phyloP scores from a whole-genome alignment of 2,888 invertebrate species.

The Xylocampa areola region DNA sequence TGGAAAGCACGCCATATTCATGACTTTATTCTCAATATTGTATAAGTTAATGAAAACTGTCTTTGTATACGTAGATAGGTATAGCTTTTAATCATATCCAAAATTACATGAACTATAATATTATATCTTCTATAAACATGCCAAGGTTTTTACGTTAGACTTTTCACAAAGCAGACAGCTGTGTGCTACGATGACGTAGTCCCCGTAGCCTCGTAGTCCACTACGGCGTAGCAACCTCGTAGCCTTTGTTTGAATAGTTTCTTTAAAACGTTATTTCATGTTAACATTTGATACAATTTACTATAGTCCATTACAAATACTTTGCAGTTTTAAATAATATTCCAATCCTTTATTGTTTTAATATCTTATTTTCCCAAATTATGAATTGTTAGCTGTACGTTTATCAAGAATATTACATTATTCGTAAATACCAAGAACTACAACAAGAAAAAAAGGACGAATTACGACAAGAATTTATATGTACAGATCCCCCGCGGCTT shows the following conservation, averaged over 20 bases:
- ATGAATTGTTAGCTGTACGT: constrained; percentile 4
- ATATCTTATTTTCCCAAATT: background rate
- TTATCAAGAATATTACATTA: constrained; percentile 2
- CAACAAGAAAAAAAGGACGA: constrained; percentile 5
- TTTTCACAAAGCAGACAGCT: background rate
- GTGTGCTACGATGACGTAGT: constrained; percentile 21
- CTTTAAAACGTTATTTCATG: constrained; percentile 7
- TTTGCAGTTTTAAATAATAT: constrained; percentile 3
- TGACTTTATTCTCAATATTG: too few relatives aligned
- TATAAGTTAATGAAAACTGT: too few relatives aligned
- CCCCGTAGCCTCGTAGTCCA: background rate
- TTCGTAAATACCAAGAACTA: background rate
- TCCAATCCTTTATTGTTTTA: constrained; percentile 17
- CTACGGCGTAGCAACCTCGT: constrained; percentile 41
- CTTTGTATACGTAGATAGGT: too few relatives aligned
- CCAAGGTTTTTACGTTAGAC: background rate
- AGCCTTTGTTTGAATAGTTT: constrained; percentile 8
- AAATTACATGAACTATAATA: too few relatives aligned
- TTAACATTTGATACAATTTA: constrained; percentile 15
- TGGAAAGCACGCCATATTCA: background rate
- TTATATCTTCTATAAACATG: background rate
- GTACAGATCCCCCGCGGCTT: background rate
- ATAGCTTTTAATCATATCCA: too few relatives aligned
- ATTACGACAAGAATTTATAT: background rate
- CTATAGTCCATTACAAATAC: constrained; percentile 21